Evolutionary conservation across 2,797 vertebrate species (phyloP).

Genomic region (Crax fasciolata): DNA sequence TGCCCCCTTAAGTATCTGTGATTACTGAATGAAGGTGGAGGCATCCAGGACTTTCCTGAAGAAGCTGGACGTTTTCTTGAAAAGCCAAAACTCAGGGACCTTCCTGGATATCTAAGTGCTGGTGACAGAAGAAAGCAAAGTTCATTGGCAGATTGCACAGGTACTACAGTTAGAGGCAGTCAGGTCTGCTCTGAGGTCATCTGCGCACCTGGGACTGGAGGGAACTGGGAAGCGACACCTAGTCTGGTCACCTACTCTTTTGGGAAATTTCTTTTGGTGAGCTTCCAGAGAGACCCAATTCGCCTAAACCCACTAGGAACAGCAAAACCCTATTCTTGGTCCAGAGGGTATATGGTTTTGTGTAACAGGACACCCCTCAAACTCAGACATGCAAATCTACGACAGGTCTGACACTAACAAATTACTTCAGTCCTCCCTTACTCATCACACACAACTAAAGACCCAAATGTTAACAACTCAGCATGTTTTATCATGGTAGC

Average conservation of each 20-base stretch:
- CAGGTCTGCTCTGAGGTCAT: neutral
- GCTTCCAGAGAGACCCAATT: conserved; percentile 70
- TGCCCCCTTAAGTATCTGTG: neutral
- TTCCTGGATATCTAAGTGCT: neutral
- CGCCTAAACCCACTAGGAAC: conserved; percentile 73
- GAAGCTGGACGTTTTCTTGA: neutral
- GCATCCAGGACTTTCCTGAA: neutral
- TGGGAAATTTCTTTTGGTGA: conserved; percentile 51
- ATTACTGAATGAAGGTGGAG: neutral
- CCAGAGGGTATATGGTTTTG: neutral
- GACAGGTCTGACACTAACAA: conserved; percentile 43
- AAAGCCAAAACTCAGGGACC: neutral
- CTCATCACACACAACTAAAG: conserved; percentile 57
- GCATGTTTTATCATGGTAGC: conserved; percentile 86
- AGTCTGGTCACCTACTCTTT: conserved; percentile 70
- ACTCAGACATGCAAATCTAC: conserved; percentile 36
- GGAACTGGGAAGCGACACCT: neutral
- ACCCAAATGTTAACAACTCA: conserved; percentile 86
- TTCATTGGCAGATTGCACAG: neutral
- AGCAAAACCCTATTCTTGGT: conserved; percentile 61
- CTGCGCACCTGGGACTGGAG: neutral
- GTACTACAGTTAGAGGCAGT: neutral
- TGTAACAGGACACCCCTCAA: conserved; percentile 59
- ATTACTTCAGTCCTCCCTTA: conserved; percentile 66
- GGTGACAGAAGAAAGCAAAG: neutral